Conservation (phyloP, 2,797 vertebrate species). For the Macrochelys suwanniensis region DNA sequence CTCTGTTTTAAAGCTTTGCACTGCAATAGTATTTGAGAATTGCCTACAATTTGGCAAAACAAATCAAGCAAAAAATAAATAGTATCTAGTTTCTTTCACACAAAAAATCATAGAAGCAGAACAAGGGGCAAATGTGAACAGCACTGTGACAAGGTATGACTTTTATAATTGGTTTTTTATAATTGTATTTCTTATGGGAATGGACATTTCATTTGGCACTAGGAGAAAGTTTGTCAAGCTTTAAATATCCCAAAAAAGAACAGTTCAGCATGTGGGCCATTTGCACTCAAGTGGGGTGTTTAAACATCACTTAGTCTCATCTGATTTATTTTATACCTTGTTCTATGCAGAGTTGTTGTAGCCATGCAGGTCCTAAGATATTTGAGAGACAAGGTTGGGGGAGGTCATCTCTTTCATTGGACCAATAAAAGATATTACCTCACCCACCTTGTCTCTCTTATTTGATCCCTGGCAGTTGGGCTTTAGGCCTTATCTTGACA, state of each 20-base stretch:
- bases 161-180: neutral
- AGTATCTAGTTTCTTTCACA: too few species aligned
- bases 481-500: too few species aligned
- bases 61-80: too few species aligned
- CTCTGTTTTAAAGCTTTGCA: neutral
- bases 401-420: neutral
- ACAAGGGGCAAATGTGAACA: too few species aligned
- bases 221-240: neutral
- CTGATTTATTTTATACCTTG: neutral
- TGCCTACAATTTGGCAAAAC: neutral
- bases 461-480: too few species aligned
- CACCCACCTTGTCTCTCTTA: too few species aligned
- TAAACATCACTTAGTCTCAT: neutral
- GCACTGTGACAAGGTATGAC: too few species aligned
- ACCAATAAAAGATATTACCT: too few species aligned
- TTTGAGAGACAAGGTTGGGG: too few species aligned
- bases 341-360: too few species aligned
- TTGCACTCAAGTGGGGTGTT: neutral
- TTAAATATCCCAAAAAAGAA: neutral
- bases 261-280: neutral
- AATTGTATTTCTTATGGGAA: neutral
- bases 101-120: too few species aligned
- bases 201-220: neutral
- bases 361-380: too few species aligned
- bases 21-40: neutral